phyloP scores from a whole-genome alignment of 2,888 invertebrate genomes.

The Ptychoptera albimana region DNA sequence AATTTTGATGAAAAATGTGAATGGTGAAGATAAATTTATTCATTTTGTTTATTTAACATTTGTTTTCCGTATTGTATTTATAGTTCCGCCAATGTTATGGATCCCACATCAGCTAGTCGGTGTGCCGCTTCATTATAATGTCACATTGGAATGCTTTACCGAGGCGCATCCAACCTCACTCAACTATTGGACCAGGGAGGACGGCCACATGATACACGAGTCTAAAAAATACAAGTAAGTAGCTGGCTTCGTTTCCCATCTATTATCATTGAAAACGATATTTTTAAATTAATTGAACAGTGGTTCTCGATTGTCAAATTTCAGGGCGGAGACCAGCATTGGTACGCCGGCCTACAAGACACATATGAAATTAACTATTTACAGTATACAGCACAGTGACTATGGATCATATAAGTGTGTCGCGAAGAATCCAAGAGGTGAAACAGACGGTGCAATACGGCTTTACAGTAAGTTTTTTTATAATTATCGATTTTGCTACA shows the following conservation, averaged over 20 bases:
- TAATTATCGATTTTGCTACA: too few relatives aligned
- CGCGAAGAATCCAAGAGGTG: conserved; percentile 79
- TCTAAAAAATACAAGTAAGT: conserved; percentile 55
- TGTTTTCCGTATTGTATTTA: conserved; percentile 17
- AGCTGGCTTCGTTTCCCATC: background rate
- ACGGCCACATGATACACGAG: conserved; percentile 79
- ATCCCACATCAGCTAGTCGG: conserved; percentile 83
- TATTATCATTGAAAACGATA: background rate
- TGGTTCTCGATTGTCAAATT: conserved; percentile 3
- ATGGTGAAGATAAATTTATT: too few relatives aligned
- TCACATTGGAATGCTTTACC: conserved; percentile 75
- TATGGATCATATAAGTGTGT: conserved; percentile 77
- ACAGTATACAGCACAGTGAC: conserved; percentile 61
- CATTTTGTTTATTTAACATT: too few relatives aligned
- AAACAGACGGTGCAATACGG: conserved; percentile 77
- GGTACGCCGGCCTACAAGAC: conserved; percentile 66
- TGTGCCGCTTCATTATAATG: conserved; percentile 64
- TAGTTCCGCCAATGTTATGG: conserved; percentile 86
- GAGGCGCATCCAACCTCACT: conserved; percentile 84
- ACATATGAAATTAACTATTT: conserved; percentile 73
- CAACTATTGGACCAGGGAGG: conserved; percentile 80
- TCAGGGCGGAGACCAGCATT: conserved; percentile 48
- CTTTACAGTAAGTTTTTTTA: conserved; percentile 60
- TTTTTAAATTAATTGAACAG: background rate
- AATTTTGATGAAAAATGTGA: too few relatives aligned